Percentiles rank a stretch among this genome's conserved stretches.
Conservation (phyloP, 2,888 invertebrate species). For the Xestoiulus laeticollis region DNA sequence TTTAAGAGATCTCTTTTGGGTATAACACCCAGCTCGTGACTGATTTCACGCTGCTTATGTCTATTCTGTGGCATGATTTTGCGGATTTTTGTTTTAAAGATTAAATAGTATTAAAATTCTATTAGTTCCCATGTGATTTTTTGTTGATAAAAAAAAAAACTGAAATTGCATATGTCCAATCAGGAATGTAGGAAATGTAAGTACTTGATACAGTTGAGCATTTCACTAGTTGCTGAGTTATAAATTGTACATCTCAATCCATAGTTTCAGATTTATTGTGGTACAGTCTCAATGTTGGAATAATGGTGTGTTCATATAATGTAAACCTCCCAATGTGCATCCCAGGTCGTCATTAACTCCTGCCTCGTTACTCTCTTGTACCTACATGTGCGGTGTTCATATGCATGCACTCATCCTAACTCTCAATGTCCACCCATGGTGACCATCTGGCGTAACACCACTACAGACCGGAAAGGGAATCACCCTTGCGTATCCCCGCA, state of each 20-base stretch:
- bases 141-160: neutral
- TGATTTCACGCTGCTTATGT: neutral
- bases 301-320: no score
- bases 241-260: no score
- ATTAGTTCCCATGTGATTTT: neutral
- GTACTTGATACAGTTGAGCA: no score
- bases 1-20: neutral
- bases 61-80: neutral
- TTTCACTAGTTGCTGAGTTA: no score
- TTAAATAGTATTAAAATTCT: neutral
- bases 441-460: conserved; percentile 12
- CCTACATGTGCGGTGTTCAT: neutral
- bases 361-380: no score
- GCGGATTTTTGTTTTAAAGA: neutral
- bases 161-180: no score
- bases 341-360: no score
- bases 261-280: no score
- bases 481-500: conserved; percentile 36
- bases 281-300: no score
- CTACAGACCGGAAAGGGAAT: conserved; percentile 2
- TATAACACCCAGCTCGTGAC: neutral
- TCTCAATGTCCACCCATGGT: neutral
- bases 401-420: neutral
- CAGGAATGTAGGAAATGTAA: no score
- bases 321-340: no score